Percentiles rank a stretch among this genome's conserved stretches.
phyloP scores from a whole-genome alignment of 1,140 invertebrate genomes.

The Nasonia longicornis region DNA sequence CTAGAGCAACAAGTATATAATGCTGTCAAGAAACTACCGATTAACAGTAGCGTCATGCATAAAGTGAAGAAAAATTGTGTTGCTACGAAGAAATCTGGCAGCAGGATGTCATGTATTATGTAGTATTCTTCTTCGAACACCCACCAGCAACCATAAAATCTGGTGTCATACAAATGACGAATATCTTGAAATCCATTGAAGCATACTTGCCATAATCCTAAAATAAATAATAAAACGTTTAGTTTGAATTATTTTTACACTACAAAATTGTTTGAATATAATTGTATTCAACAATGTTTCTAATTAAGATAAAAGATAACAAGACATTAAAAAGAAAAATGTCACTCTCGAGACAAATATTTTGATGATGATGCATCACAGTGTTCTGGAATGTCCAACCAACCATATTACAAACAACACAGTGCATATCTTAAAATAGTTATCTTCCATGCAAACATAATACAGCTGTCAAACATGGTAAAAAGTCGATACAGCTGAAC shows the following conservation, averaged over 20 bases:
- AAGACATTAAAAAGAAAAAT: background rate
- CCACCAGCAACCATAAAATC: constrained; percentile 89
- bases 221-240: constrained; percentile 53
- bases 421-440: background rate
- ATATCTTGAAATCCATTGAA: constrained; percentile 87
- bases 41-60: constrained; percentile 81
- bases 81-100: constrained; percentile 91
- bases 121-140: constrained; percentile 94
- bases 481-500: background rate
- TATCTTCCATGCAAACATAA: no score
- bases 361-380: background rate
- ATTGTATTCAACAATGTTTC: background rate
- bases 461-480: background rate
- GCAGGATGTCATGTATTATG: constrained; percentile 85
- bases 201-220: constrained; percentile 94
- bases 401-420: background rate
- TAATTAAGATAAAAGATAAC: background rate
- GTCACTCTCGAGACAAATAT: background rate
- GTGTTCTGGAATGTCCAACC: background rate
- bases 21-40: constrained; percentile 78
- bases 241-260: background rate
- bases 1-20: constrained; percentile 82
- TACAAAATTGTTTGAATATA: background rate
- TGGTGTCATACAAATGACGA: constrained; percentile 82
- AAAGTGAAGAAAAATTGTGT: constrained; percentile 94